Evolutionary conservation across 2,113 vertebrate genomes (phyloP).

Genomic region (Charadrius vociferus): DNA sequence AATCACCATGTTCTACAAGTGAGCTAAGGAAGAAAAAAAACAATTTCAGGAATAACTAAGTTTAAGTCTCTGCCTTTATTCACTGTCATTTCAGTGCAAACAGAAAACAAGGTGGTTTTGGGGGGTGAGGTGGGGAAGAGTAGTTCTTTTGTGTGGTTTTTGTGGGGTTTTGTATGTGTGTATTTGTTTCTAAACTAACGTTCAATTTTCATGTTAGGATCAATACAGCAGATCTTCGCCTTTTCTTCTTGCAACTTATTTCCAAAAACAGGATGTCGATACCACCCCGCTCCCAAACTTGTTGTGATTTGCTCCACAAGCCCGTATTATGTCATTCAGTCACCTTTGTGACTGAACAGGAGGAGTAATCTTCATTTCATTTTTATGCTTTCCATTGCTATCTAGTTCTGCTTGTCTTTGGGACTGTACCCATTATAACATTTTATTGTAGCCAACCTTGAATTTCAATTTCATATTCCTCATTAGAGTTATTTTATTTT

Average conservation of each 20-base stretch:
- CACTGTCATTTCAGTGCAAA: not conserved
- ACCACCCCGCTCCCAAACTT: not conserved
- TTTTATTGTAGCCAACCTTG: not conserved
- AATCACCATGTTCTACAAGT: not conserved
- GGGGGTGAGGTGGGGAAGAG: not conserved
- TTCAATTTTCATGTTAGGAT: not conserved
- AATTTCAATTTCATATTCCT: not conserved
- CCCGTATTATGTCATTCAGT: not conserved
- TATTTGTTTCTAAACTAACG: not conserved
- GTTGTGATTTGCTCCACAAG: not conserved
- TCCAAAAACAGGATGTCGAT: not conserved
- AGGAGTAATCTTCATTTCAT: not conserved
- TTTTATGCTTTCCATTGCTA: not conserved
- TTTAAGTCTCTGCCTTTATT: not conserved
- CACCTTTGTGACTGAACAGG: not conserved
- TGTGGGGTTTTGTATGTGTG: rapidly evolving
- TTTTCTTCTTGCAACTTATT: not conserved
- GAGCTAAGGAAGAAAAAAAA: not conserved
- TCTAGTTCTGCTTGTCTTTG: not conserved
- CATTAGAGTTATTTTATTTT: not conserved
- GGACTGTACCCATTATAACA: not conserved
- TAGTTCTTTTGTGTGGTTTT: not conserved
- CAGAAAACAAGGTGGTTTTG: not conserved
- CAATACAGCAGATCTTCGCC: not conserved
- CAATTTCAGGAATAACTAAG: not conserved